These are phyloP conservation scores for Amphipoea oculea DNA, from an alignment of 2,888 invertebrate genomes.

Conservation along the genomic window DNA sequence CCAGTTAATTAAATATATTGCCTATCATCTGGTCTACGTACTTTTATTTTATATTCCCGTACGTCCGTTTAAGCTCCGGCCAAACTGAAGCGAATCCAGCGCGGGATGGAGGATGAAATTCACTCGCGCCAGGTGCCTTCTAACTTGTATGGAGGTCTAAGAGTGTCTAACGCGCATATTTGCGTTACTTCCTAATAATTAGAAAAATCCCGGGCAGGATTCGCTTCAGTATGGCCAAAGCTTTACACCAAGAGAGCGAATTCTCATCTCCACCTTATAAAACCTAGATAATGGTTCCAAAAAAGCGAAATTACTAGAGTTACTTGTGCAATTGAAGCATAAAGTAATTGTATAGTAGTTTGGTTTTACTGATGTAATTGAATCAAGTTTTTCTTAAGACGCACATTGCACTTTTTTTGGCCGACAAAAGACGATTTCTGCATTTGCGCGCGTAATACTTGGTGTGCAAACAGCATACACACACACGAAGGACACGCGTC, in stretches of 20 bases:
- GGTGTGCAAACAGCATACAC: not conserved
- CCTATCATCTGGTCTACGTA: slow-evolving; percentile 53
- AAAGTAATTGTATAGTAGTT: not conserved
- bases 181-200: not conserved
- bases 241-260: not conserved
- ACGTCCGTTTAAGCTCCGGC: not conserved
- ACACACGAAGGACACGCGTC: not conserved
- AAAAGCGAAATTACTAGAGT: not conserved
- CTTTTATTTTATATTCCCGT: slow-evolving; percentile 29
- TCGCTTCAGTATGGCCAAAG: not conserved
- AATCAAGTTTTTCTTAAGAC: not conserved
- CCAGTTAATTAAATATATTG: slow-evolving; percentile 75
- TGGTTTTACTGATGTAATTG: not conserved
- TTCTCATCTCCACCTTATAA: not conserved
- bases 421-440: not conserved
- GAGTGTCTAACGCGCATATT: not conserved
- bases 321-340: not conserved
- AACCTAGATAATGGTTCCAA: not conserved
- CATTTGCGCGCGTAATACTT: not conserved
- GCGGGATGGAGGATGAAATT: too few relatives aligned
- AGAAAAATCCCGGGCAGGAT: not conserved
- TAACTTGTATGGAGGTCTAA: too few relatives aligned
- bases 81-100: not conserved
- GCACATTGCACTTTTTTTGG: not conserved
- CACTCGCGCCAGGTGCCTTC: too few relatives aligned